Conservation (phyloP, 2,113 vertebrate species). For the Malurus melanocephalus region DNA sequence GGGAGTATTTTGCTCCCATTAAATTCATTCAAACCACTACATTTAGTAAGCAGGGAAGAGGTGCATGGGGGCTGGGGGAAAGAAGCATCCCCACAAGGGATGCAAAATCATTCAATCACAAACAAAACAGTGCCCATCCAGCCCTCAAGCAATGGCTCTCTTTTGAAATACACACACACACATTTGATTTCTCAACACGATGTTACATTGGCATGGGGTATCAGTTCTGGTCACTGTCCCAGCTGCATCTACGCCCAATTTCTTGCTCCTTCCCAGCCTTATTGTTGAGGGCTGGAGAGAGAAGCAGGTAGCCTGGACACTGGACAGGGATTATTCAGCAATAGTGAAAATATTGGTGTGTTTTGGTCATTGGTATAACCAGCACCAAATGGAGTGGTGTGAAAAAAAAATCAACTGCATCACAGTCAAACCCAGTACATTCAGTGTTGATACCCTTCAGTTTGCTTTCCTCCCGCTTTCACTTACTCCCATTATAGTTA, state of each 20-base stretch:
- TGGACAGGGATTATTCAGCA: neutral
- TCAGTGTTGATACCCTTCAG: neutral
- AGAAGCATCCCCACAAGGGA: rapidly evolving
- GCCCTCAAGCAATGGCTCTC: neutral
- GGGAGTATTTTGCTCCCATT: too few relatives aligned
- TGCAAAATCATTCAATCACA: neutral
- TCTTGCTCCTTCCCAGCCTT: neutral
- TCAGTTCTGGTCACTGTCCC: neutral
- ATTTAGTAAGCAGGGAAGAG: neutral
- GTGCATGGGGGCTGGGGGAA: neutral
- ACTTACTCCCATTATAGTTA: neutral
- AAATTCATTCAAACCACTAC: too few relatives aligned
- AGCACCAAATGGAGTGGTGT: neutral
- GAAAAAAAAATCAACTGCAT: neutral
- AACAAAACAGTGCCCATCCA: neutral
- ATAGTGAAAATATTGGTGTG: rapidly evolving
- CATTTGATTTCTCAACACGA: neutral
- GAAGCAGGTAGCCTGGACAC: neutral
- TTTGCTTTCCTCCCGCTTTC: rapidly evolving
- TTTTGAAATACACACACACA: neutral
- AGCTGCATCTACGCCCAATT: neutral
- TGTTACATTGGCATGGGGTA: neutral
- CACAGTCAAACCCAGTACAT: neutral
- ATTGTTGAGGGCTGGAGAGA: rapidly evolving
- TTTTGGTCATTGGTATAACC: neutral